Evolutionary conservation across 2,888 invertebrate species (phyloP).

Genomic region (Epinotia nisella): DNA sequence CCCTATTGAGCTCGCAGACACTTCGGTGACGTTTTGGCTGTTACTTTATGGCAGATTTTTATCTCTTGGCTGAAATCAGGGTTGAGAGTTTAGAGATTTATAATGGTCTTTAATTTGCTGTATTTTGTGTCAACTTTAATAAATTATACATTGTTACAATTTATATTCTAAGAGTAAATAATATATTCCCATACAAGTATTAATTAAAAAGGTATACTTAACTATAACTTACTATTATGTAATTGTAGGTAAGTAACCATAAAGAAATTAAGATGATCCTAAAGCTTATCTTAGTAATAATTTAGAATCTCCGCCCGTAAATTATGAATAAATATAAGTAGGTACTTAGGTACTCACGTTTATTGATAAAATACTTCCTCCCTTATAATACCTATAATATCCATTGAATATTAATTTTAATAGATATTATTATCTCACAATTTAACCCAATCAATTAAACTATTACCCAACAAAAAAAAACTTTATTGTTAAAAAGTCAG

Average conservation of each 20-base stretch:
- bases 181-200: neutral
- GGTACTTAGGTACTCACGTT: neutral
- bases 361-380: neutral
- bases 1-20: neutral
- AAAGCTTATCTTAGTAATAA: neutral
- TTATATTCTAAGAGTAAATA: no score
- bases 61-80: neutral
- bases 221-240: neutral
- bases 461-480: conserved; percentile 21
- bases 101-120: neutral
- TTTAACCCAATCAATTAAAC: conserved; percentile 37
- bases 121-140: neutral
- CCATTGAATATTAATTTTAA: conserved; percentile 18
- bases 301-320: neutral
- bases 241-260: no score
- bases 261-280: no score
- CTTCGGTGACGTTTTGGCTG: conserved; percentile 17
- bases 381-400: conserved; percentile 17
- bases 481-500: conserved; percentile 40
- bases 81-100: neutral
- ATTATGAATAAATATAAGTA: neutral
- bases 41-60: conserved; percentile 40
- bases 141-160: no score
- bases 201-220: neutral
- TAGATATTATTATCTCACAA: conserved; percentile 33